Base-by-base conservation (phyloP, 2,797 vertebrate species). In the Tiaroga cobitis region DNA sequence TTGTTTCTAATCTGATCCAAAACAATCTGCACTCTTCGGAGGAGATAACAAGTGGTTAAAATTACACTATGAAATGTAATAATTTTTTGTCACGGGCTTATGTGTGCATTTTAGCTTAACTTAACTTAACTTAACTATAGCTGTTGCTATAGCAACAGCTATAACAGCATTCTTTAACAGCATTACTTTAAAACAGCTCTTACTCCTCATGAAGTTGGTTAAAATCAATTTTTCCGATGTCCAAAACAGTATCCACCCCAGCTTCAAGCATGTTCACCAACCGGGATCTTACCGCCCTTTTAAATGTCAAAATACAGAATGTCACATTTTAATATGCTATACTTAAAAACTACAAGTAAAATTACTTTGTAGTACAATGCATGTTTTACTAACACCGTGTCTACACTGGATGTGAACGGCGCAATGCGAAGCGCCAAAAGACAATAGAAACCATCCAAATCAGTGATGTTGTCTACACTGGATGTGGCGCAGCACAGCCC, bases 181-280 rank as follows among this genome's bases (percentile, higher is more conserved):
- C 16, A 49, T 46, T n/a, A 26, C 4, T 24, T 32, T 74, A 41
- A 63, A 69, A 74, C 13, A 13, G 34, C 3, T 80, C 86, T 83
- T 80, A 87, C 86, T 73, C 78, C 8, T 83, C 15, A 13, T 74
- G 19, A 54, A 75, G 9, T 75, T 56, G 11, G 39, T 68, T 19
- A 1, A 87, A 79, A 74, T 87, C 69, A 4, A 43, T 34, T 43
- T 80, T 83, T 74, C 43, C 78, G 26, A 67, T 51, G 26, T 79
- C 24, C 2, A 51, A 19, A 73, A 39, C 51, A 24, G 63, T 16
- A 41, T 43, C 2, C 13, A 59, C n/a, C 2, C n/a, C 43, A 56
- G 37, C 24, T 67, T 80, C 72, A 16, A 87, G 13, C 37, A 73
- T 39, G 6, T 74, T 67, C 76, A 87, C 59, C 18, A 80, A 3